These are phyloP conservation scores for Poecilia picta DNA, from an alignment of 2,797 vertebrate species.

Conservation along the genomic window DNA sequence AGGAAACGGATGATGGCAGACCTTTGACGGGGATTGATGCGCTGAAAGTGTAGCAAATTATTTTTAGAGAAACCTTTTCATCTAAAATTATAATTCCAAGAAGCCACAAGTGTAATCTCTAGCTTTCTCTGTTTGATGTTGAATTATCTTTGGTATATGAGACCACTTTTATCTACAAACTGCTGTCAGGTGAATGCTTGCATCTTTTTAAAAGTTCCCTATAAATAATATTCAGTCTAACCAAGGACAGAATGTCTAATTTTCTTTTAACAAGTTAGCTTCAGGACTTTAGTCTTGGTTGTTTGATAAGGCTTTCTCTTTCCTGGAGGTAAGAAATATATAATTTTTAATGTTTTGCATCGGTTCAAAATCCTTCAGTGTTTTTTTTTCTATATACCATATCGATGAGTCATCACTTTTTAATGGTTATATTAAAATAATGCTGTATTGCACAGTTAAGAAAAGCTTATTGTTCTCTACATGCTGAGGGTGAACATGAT, in stretches of 20 bases:
- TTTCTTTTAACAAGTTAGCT: conserved; percentile 1
- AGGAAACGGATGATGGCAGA: conserved; percentile 41
- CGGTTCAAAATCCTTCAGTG: neutral
- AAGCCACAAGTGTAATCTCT: conserved; percentile 71
- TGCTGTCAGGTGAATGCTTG: conserved; percentile 65
- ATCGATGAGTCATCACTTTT: neutral
- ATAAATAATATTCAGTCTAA: conserved; percentile 66
- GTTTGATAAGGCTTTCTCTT: neutral
- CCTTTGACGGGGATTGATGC: conserved; percentile 46
- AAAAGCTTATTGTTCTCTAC: neutral
- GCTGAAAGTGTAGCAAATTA: conserved; percentile 52
- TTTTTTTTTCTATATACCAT: too few species aligned
- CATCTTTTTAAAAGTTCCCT: conserved; percentile 60
- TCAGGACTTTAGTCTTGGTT: conserved; percentile 10
- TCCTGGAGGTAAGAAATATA: neutral
- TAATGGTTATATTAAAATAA: neutral
- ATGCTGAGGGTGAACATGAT: neutral
- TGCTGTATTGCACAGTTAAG: neutral
- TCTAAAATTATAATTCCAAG: conserved; percentile 72
- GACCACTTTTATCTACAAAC: conserved; percentile 75
- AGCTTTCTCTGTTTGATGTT: conserved; percentile 67
- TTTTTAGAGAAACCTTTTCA: conserved; percentile 74
- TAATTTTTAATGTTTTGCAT: neutral
- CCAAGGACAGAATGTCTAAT: conserved; percentile 43
- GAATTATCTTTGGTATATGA: conserved; percentile 55